Conservation (phyloP, 1,140 invertebrate species). For the Trichonephila clavipes region DNA sequence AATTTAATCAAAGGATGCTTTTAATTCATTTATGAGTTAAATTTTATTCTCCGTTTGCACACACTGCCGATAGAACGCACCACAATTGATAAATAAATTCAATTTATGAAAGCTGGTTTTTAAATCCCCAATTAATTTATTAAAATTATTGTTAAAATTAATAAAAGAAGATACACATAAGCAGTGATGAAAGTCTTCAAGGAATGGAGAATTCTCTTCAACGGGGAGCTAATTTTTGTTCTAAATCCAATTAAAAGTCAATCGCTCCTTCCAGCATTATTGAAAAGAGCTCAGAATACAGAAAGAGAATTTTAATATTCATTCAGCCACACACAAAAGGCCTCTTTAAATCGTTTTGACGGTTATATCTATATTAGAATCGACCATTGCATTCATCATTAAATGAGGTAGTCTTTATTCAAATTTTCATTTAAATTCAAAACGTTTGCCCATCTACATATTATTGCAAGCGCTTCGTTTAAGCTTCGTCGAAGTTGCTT, state of each 20-base stretch:
- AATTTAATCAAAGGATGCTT: too few species aligned
- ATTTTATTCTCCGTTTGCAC: too few species aligned
- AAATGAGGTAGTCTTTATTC: background rate
- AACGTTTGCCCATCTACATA: slow-evolving; percentile 1
- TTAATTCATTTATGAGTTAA: too few species aligned
- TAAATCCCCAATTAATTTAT: too few species aligned
- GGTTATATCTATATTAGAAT: background rate
- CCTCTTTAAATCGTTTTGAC: background rate
- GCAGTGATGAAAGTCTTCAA: too few species aligned
- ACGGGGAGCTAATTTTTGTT: too few species aligned
- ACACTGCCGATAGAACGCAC: too few species aligned
- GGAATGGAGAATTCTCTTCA: too few species aligned
- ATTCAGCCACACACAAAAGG: background rate
- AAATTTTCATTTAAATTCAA: background rate
- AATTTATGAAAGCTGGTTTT: too few species aligned
- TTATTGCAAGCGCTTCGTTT: background rate
- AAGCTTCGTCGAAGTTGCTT: background rate
- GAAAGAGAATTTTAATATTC: background rate
- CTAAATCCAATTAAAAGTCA: background rate
- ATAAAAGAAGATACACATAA: too few species aligned
- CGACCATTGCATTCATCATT: background rate
- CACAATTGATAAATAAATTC: too few species aligned
- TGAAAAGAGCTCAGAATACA: background rate
- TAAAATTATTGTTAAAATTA: too few species aligned
- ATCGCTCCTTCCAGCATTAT: background rate